A percentile compares a stretch with the other conserved stretches of the same genome.
phyloP scores from a whole-genome alignment of 2,888 invertebrate genomes.

The Tipula helvola region DNA sequence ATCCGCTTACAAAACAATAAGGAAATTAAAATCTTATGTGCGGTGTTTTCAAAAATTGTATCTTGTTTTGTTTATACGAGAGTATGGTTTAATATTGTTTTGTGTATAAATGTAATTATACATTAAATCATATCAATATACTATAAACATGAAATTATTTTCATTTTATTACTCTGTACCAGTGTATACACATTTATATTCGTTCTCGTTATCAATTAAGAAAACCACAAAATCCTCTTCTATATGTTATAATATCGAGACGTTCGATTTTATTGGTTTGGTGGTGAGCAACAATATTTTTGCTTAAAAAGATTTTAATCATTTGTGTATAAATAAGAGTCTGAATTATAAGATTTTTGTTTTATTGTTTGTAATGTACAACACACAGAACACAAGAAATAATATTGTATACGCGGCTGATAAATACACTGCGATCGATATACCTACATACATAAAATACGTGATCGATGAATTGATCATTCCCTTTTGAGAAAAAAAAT shows the following conservation, averaged over 20 bases:
- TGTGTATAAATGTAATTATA: background rate
- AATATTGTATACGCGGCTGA: background rate
- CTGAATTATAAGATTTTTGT: background rate
- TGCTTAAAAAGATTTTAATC: background rate
- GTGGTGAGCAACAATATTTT: background rate
- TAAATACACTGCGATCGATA: background rate
- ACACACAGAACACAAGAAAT: background rate
- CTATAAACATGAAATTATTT: background rate
- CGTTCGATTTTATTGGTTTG: background rate
- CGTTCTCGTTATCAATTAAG: background rate
- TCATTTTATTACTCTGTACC: background rate
- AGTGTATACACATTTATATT: background rate
- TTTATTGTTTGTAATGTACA: background rate
- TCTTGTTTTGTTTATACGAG: background rate
- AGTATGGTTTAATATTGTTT: no score
- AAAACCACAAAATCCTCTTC: background rate
- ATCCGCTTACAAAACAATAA: background rate
- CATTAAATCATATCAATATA: background rate
- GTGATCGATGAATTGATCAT: conserved; percentile 7
- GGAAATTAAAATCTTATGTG: background rate
- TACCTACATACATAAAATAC: conserved; percentile 7
- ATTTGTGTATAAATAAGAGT: background rate
- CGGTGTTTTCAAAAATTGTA: background rate
- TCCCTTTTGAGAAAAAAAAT: background rate
- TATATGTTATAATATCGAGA: background rate